Evolutionary conservation across 2,888 invertebrate genomes (phyloP).

Genomic region (Cryptocephalus moraei): DNA sequence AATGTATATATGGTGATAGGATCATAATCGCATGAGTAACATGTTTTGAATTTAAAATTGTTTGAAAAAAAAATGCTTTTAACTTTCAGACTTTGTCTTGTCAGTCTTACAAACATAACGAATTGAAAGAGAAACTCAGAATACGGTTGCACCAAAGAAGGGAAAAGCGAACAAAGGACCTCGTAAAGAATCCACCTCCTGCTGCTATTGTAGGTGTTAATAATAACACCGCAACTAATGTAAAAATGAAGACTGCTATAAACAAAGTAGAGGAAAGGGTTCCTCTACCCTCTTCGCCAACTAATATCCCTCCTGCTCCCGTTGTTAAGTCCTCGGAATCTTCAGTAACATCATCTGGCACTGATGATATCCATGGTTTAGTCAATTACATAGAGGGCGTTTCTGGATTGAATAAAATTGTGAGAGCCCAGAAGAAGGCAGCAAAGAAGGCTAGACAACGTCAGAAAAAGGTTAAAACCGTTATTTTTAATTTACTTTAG

Average conservation of each 20-base stretch:
- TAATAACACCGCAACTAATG: constrained; percentile 4
- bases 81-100: constrained; percentile 8
- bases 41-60: not conserved
- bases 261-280: constrained; percentile 17
- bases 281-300: constrained; percentile 19
- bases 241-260: constrained; percentile 13
- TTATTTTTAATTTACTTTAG: too few species aligned
- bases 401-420: constrained; percentile 27
- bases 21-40: too few species aligned
- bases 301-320: constrained; percentile 19
- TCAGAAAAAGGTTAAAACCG: constrained; percentile 53
- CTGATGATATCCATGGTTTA: constrained; percentile 31
- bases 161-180: constrained; percentile 20
- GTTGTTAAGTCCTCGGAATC: constrained; percentile 15
- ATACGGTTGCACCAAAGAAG: constrained; percentile 30
- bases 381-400: constrained; percentile 37
- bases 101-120: constrained; percentile 27
- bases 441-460: constrained; percentile 78
- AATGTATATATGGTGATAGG: too few species aligned
- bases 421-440: constrained; percentile 51
- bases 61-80: not conserved
- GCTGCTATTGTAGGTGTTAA: not conserved
- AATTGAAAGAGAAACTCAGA: constrained; percentile 32
- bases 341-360: constrained; percentile 9
- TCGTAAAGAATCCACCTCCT: constrained; percentile 9